Base-by-base conservation (phyloP, 2,888 invertebrate species). In the Epinotia brunnichana region DNA sequence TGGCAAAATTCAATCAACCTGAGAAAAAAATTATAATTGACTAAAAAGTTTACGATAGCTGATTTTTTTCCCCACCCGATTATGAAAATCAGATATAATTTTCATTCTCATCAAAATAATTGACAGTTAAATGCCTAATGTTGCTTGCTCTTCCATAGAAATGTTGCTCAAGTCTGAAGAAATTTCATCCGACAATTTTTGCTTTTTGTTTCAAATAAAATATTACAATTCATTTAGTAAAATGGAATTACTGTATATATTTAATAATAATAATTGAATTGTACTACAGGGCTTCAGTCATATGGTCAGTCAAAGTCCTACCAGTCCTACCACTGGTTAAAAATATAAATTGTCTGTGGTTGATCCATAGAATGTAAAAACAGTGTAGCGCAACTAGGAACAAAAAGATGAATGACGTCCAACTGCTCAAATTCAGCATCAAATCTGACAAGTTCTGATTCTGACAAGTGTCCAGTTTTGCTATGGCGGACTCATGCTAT, bases 61-160 rank as follows among this genome's bases (percentile, higher is more conserved):
- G 77, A 79, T 73, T 76, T 82, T 80, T 80, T 83, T 81, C 76
- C 81, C 74, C 76, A 83, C 81, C 79, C 81, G 76, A 83, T 82
- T 82, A 81, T 78, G 81, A 86, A 87, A 86, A 87, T 85, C 78
- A 78, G 76, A 81, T 85, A 76, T 83, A 87, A 86, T 87, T 89
- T 87, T 87, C 91, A 89, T 90, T 85, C 83, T 90, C 87, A 89
- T 90, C 85, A 86, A 86, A 84, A 81, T 78, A 77, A 82, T 79
- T 90, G 90, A 89, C 90, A 90, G 85, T 70, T 77, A 75, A 76
- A 68, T 57, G 53, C 62, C 29, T 72, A 72, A 72, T 70, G 73
- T 76, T 75, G 70, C 84, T 85, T 83, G 86, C 85, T 83, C 51
- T 60, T 70, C 73, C 70, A 74, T 73, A 63, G 63, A 67, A 72